A percentile compares a stretch with the other conserved stretches of the same genome.
phyloP scores from a whole-genome alignment of 1,140 invertebrate species.

The Drosophila watanabei region DNA sequence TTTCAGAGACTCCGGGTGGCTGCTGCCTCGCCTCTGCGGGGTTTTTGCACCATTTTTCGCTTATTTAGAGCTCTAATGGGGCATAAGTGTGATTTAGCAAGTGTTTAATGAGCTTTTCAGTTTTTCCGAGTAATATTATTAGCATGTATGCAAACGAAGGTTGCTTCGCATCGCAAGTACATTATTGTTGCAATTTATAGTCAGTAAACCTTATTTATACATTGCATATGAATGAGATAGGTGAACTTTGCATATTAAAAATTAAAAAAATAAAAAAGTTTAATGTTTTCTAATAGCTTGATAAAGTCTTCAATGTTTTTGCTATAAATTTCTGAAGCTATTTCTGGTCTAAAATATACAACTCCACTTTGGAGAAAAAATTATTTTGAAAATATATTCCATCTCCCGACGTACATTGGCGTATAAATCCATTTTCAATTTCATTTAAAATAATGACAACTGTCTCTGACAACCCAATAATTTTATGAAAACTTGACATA shows the following conservation, averaged over 20 bases:
- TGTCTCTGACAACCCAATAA: neutral
- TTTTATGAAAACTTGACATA: neutral
- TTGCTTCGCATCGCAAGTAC: neutral
- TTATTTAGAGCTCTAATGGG: conserved; percentile 81
- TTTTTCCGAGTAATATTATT: conserved; percentile 27
- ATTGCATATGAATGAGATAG: neutral
- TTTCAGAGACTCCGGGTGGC: conserved; percentile 9
- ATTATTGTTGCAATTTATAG: neutral
- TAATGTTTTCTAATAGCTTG: neutral
- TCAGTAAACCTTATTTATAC: neutral
- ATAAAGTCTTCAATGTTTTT: too few species aligned
- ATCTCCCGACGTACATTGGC: neutral
- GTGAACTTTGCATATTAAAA: neutral
- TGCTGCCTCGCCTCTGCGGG: neutral
- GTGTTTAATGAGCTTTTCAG: conserved; percentile 81
- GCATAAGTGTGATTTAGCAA: conserved; percentile 80
- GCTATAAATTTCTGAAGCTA: neutral
- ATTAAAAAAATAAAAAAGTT: neutral
- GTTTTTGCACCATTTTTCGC: conserved; percentile 63
- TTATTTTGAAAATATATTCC: too few species aligned
- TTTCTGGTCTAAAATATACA: neutral
- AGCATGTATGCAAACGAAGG: neutral
- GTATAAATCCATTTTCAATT: neutral
- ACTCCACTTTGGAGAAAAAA: too few species aligned
- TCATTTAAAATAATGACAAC: neutral